Percentiles rank a stretch among this genome's conserved stretches.
phyloP scores from a whole-genome alignment of 92 coral and sea anemone species.

The Plumapathes pennacea region DNA sequence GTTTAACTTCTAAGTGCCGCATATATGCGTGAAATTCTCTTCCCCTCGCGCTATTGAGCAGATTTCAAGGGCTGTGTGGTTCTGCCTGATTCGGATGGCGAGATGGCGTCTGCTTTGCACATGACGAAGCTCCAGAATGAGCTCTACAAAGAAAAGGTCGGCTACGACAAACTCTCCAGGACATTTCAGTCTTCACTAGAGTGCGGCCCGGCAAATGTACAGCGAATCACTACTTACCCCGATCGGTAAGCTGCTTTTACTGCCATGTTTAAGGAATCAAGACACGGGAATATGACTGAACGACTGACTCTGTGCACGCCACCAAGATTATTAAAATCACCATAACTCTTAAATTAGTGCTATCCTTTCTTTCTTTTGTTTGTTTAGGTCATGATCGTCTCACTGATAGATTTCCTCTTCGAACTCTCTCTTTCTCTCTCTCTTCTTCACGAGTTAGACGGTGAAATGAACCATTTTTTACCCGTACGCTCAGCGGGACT shows the following conservation, averaged over 20 bases:
- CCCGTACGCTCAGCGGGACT: no score
- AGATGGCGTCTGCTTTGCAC: slow-evolving; percentile 47
- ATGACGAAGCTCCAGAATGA: slow-evolving; percentile 73
- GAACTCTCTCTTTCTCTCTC: no score
- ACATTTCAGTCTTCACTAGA: slow-evolving; percentile 74
- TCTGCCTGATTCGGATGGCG: background rate
- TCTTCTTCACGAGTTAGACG: no score
- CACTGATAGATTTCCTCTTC: no score
- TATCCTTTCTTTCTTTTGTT: no score
- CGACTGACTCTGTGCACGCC: no score
- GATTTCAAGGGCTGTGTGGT: background rate
- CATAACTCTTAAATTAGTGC: no score
- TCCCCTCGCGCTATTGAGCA: slow-evolving; percentile 9
- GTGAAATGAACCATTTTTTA: no score
- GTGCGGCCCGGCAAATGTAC: slow-evolving; percentile 36
- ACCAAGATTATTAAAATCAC: no score
- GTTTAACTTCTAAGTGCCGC: slow-evolving; percentile 14
- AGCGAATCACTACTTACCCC: slow-evolving; percentile 75
- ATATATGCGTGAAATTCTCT: background rate
- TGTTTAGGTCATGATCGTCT: no score
- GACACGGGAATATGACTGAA: no score
- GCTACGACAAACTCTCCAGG: slow-evolving; percentile 61
- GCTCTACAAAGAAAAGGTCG: slow-evolving; percentile 77
- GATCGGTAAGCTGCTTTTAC: slow-evolving; percentile 79
- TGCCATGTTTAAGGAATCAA: no score